Evolutionary conservation across 35 echinoderm and acorn worm species (phyloP), one percentile per base, ranked within the genome.

Genomic region (Apostichopus japonicus): DNA sequence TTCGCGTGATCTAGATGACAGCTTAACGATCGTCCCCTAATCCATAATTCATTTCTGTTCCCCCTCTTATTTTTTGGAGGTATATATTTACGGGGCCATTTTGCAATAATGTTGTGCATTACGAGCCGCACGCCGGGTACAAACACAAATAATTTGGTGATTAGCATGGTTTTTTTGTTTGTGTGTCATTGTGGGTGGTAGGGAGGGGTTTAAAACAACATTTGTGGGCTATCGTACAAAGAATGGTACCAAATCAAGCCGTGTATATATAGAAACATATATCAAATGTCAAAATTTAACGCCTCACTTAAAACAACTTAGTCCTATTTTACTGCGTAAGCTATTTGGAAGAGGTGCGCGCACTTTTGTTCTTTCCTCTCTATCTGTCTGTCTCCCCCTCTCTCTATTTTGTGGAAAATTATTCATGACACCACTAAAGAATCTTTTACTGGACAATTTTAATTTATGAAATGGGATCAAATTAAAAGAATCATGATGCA

Each of bases 161-260:
- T 84, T 84, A 84, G 22, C 16, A 57, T 19, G 16, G 54, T 14
- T 84, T 84, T 84, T 84, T 84, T 56, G 54, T 14, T 84, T 84
- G 56, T 84, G 56, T 56, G n/a, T 53, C 81, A 84, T 55, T 84
- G 81, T 84, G 81, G 81, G 81, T 84, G 81, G 81, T 57, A 84
- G 57, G 81, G 81, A 84, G 54, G 81, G 81, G 54, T 84, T 84
- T 84, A 84, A 84, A 84, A 84, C 55, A 84, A 84, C 81, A 84
- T 84, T 84, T 84, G 81, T 84, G 81, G 81, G 81, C 7, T 23
- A 22, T 73, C 71, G 17, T 19, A 73, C 16, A 73, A 73, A 73
- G 71, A 19, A 73, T 7, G 71, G n/a, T 73, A 23, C 17, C 14
- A 23, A n/a, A n/a, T 33, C 27, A 33, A 7, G 71, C 21, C 6